Conservation (phyloP, 2,797 vertebrate species). For the Phoeniculus purpureus region DNA sequence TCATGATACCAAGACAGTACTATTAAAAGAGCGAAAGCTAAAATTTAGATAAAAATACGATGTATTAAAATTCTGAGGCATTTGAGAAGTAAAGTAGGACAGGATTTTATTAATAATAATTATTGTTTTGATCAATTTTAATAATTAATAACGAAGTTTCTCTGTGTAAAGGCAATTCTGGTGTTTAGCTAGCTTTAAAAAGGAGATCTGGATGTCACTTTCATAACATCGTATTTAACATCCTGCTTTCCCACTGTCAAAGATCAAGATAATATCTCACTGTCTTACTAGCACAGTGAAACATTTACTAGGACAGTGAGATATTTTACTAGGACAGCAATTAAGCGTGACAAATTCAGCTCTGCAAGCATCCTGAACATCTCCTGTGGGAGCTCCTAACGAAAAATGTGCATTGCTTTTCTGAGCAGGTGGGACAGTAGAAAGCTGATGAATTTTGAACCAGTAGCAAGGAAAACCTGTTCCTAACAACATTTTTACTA, state of each 20-base stretch:
- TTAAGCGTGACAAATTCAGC: conserved; percentile 29
- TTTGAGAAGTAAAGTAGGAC: not conserved
- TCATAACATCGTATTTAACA: not conserved
- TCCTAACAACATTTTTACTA: not conserved
- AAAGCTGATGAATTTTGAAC: not conserved
- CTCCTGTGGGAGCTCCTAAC: not conserved
- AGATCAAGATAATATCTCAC: not conserved
- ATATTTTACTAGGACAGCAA: conserved; percentile 9
- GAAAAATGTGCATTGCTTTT: not conserved
- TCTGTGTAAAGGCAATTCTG: not conserved
- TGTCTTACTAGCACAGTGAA: not conserved
- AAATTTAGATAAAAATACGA: not conserved
- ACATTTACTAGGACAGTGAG: not conserved
- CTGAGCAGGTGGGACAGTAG: not conserved
- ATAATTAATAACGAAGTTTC: not conserved
- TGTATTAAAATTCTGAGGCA: not conserved
- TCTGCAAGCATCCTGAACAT: not conserved
- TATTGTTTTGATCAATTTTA: not conserved
- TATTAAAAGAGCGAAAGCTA: not conserved
- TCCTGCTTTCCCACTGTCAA: not conserved
- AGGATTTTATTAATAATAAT: not conserved
- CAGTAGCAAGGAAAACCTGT: not conserved
- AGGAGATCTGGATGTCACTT: not conserved
- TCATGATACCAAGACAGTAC: not conserved
- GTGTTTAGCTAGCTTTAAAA: not conserved